Conservation (phyloP, 2,113 vertebrate species). For the Prolemur simus region DNA sequence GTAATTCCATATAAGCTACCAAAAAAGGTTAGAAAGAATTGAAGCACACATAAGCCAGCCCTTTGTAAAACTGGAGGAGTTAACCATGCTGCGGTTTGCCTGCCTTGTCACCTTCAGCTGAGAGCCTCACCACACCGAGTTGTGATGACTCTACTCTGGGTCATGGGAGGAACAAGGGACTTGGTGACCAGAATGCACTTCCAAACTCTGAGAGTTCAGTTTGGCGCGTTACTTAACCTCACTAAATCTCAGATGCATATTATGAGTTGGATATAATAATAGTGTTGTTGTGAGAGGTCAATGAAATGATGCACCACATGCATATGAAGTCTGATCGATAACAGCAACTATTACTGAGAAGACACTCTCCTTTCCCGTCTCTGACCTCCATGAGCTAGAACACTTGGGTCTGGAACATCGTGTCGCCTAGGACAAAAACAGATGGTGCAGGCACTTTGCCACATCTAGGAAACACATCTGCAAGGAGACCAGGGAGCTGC, state of each 20-base stretch:
- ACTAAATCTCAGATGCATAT: neutral
- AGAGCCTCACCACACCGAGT: neutral
- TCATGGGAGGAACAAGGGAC: neutral
- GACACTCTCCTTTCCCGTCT: neutral
- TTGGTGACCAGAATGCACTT: neutral
- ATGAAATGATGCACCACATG: neutral
- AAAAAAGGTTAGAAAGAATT: neutral
- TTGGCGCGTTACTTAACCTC: neutral
- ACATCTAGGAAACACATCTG: neutral
- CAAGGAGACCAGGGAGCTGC: accelerated
- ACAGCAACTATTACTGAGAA: neutral
- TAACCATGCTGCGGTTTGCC: neutral
- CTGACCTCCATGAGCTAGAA: neutral
- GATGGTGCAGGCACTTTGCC: neutral
- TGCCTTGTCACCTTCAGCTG: too few species aligned
- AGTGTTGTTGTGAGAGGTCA: neutral
- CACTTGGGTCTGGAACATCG: neutral
- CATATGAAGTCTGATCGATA: neutral
- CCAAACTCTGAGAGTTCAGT: neutral
- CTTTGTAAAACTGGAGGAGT: too few species aligned
- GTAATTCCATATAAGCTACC: neutral
- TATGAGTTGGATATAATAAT: neutral
- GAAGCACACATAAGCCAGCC: neutral
- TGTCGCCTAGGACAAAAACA: neutral
- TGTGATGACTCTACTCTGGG: neutral